Evolutionary conservation across 2,113 vertebrate species (phyloP), one percentile per base, ranked within the genome.

Genomic region (Sminthopsis crassicaudata): DNA sequence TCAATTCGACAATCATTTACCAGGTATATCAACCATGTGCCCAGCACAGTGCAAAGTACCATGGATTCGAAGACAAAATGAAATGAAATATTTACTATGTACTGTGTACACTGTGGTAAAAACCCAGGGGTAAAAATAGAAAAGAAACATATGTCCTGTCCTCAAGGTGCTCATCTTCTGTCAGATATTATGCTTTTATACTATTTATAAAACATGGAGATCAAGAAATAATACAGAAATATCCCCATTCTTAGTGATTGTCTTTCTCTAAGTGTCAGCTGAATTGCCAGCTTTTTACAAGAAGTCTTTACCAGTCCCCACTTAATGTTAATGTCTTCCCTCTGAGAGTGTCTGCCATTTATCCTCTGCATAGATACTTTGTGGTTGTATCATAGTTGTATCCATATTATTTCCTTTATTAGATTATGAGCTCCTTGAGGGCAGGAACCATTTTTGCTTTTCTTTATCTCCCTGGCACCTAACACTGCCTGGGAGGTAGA

Each of bases 161-260:
- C 67, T 22, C 30, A 76, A n/a, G 36, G 36, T 16, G 2, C 84
- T 95, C 36, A 10, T 90, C 54, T 48, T 25, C 67, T 84, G 84
- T 55, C 27, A 5, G 14, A 91, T 42, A 48, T 0, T 19, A 8
- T 91, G 2, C 3, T 55, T 94, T 14, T 93, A 92, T 88, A 94
- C 93, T 90, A 90, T 46, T 76, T 57, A 54, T 48, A 53, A 90
- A 90, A 60, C 22, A 46, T 23, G 93, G 53, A 96, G 51, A 91
- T 90, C 11, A 92, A 92, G 53, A 90, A 60, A 67, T 50, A 46
- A 51, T 88, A 84, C 2, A 42, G 19, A 7, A 36, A 76, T 91
- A 52, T 52, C 10, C 54, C 90, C 53, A 76, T 90, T 93, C 25
- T 52, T 46, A 30, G 16, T 42, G 67, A 84, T 30, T 23, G n/a